Evolutionary conservation across 2,888 invertebrate species (phyloP).

Genomic region (Nemotelus nigrinus): DNA sequence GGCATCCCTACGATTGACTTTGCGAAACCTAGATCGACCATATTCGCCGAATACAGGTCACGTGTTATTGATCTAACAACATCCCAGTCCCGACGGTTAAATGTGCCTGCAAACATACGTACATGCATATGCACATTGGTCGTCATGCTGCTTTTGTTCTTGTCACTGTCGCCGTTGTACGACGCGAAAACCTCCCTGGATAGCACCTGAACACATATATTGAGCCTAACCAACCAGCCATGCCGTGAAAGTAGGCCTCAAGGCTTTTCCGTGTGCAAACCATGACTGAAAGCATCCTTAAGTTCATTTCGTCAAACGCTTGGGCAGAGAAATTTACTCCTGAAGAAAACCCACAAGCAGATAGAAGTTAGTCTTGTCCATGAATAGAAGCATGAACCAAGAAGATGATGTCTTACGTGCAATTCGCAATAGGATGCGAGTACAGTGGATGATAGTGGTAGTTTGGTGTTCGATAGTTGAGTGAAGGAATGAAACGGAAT

Average conservation of each 20-base stretch:
- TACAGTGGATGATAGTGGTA: too few relatives aligned
- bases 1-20: too few relatives aligned
- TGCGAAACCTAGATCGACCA: background rate
- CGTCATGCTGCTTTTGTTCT: slow-evolving; percentile 10
- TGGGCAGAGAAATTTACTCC: too few relatives aligned
- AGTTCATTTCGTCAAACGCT: background rate
- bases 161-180: background rate
- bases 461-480: too few relatives aligned
- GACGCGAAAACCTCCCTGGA: background rate
- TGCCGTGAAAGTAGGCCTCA: slow-evolving; percentile 7
- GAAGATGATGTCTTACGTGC: too few relatives aligned
- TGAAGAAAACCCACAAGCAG: too few relatives aligned
- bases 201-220: slow-evolving; percentile 8
- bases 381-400: too few relatives aligned
- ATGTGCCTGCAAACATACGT: too few relatives aligned
- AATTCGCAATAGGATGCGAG: too few relatives aligned
- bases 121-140: background rate
- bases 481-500: too few relatives aligned
- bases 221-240: background rate
- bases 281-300: slow-evolving; percentile 21
- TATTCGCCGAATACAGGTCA: slow-evolving; percentile 22
- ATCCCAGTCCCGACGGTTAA: background rate
- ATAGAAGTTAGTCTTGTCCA: too few relatives aligned
- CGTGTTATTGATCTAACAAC: slow-evolving; percentile 38
- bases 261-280: slow-evolving; percentile 8